Percentiles rank a stretch among this genome's conserved stretches.
These are phyloP conservation scores for Calidris pygmaea DNA, from an alignment of 2,113 vertebrate species.

Conservation along the genomic window DNA sequence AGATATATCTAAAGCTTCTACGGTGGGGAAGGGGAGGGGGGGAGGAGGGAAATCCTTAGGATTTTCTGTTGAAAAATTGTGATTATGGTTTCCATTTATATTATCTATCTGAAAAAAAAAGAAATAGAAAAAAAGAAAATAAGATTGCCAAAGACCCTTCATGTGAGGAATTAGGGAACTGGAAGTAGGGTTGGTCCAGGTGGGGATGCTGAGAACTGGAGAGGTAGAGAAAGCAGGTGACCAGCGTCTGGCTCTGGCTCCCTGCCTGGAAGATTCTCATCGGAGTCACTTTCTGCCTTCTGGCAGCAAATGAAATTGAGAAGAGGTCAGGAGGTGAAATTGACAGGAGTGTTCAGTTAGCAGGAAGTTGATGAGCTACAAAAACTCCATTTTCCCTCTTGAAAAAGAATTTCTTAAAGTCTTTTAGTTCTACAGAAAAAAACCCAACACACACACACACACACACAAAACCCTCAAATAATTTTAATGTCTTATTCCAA, in stretches of 20 bases:
- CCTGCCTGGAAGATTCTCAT: conserved; percentile 28
- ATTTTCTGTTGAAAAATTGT: not conserved
- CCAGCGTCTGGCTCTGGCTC: conserved; percentile 1
- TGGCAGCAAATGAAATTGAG: conserved; percentile 13
- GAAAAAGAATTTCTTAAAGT: not conserved
- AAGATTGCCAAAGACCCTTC: not conserved
- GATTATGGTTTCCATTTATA: not conserved
- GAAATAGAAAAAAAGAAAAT: rapidly evolving
- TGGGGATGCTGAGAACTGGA: not conserved
- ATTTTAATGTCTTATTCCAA: not conserved
- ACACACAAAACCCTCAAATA: not conserved
- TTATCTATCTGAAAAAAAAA: not conserved
- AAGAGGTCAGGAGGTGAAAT: not conserved
- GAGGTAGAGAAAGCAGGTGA: conserved; percentile 16
- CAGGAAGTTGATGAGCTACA: not conserved
- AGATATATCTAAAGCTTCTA: not conserved
- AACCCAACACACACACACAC: not conserved
- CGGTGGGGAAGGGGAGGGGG: not conserved
- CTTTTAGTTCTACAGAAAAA: not conserved
- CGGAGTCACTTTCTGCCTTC: not conserved
- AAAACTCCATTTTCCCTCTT: not conserved
- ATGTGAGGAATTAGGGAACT: not conserved
- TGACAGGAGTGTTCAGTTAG: not conserved
- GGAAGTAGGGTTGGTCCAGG: not conserved
- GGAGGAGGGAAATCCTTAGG: not conserved